Conservation (phyloP, 2,113 vertebrate species). For the Rhea americana region DNA sequence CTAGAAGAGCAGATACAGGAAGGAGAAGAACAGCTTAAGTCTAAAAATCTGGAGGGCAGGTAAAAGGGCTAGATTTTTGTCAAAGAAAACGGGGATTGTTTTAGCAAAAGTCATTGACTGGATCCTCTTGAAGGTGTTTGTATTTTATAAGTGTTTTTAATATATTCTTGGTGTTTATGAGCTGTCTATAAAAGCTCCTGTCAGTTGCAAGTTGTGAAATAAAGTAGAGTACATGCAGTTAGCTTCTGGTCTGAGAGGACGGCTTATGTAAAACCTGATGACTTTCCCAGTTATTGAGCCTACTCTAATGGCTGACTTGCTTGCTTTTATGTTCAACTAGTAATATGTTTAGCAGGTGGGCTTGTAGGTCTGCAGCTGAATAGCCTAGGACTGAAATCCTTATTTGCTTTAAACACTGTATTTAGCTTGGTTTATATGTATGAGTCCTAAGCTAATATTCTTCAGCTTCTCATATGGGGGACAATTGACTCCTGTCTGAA, state of each 20-base stretch:
- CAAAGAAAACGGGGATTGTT: slow-evolving; percentile 22
- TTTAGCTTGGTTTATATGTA: slow-evolving; percentile 8
- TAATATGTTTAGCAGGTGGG: slow-evolving; percentile 64
- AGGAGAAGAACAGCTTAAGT: slow-evolving; percentile 87
- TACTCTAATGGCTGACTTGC: slow-evolving; percentile 38
- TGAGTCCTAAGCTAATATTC: slow-evolving; percentile 6
- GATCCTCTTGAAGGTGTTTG: slow-evolving; percentile 57
- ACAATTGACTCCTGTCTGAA: background rate
- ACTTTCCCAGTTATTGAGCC: slow-evolving; percentile 62
- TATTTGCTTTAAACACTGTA: slow-evolving; percentile 10
- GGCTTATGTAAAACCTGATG: slow-evolving; percentile 62
- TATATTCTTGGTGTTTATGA: slow-evolving; percentile 71
- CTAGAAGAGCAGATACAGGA: slow-evolving; percentile 92
- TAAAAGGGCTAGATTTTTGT: slow-evolving; percentile 69
- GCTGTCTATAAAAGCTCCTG: slow-evolving; percentile 69
- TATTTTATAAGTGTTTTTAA: slow-evolving; percentile 66
- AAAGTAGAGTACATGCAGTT: slow-evolving; percentile 56
- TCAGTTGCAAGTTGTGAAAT: slow-evolving; percentile 70
- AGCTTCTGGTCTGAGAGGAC: slow-evolving; percentile 52
- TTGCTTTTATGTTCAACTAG: slow-evolving; percentile 50
- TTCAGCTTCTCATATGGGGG: background rate
- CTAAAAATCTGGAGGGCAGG: slow-evolving; percentile 89
- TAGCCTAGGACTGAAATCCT: slow-evolving; percentile 25
- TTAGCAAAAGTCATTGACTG: slow-evolving; percentile 25
- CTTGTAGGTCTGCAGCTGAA: slow-evolving; percentile 41